Conservation (phyloP, 2,888 invertebrate genomes). For the Hirtodrosophila confusa region DNA sequence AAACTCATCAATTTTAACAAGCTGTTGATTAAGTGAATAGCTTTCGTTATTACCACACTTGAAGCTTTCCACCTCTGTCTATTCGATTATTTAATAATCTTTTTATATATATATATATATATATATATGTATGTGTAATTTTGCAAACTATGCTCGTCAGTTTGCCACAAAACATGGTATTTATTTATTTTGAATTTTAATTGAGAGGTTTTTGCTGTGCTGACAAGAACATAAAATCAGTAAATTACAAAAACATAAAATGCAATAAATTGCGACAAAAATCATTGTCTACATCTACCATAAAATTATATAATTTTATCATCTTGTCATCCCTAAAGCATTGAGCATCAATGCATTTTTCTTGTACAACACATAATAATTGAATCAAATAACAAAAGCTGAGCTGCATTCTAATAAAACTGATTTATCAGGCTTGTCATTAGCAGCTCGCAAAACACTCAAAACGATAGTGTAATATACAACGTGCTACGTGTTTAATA, state of each 20-base stretch:
- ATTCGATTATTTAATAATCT: too few species aligned
- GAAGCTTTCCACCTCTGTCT: too few species aligned
- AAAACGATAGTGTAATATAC: too few species aligned
- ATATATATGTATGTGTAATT: too few species aligned
- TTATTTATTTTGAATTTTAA: not conserved
- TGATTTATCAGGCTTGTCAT: constrained; percentile 17
- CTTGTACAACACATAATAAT: not conserved
- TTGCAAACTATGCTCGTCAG: too few species aligned
- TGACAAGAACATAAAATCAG: not conserved
- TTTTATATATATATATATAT: too few species aligned
- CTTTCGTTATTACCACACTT: too few species aligned
- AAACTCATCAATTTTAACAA: too few species aligned
- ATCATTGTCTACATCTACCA: constrained; percentile 6
- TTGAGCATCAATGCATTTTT: constrained; percentile 11
- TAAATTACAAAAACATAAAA: not conserved
- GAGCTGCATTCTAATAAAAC: constrained; percentile 24
- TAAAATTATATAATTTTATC: constrained; percentile 11
- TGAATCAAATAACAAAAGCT: constrained; percentile 12
- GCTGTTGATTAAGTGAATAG: not conserved
- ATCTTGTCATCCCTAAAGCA: not conserved
- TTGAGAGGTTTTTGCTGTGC: not conserved
- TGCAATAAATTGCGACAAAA: constrained; percentile 1
- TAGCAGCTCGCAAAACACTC: too few species aligned
- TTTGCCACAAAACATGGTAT: not conserved
- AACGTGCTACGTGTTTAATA: too few species aligned